A percentile compares a stretch with the other conserved stretches of the same genome.
Evolutionary conservation across 2,888 invertebrate genomes (phyloP).

Genomic region (Archips xylosteana): DNA sequence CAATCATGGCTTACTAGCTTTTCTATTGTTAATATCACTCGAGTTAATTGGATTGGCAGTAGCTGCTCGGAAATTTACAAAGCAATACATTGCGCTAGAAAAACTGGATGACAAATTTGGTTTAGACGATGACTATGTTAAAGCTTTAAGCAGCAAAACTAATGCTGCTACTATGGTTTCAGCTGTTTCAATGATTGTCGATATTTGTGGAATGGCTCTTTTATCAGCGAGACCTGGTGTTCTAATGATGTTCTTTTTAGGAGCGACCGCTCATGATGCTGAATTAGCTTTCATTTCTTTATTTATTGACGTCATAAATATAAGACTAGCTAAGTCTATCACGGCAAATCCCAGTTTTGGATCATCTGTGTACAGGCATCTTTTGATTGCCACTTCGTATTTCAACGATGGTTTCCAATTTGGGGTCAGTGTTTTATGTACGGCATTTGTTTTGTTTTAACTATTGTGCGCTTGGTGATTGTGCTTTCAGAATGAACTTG

Average conservation of each 20-base stretch:
- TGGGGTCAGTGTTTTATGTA: constrained; percentile 52
- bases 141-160: constrained; percentile 46
- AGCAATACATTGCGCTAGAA: constrained; percentile 52
- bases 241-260: constrained; percentile 51
- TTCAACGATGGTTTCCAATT: constrained; percentile 63
- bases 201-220: constrained; percentile 52
- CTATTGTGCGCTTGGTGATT: too few relatives aligned
- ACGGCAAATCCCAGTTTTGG: constrained; percentile 50
- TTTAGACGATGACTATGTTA: constrained; percentile 47
- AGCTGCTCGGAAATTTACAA: constrained; percentile 48
- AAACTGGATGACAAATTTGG: constrained; percentile 61
- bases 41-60: constrained; percentile 52
- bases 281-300: constrained; percentile 63
- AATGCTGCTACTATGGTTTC: constrained; percentile 44
- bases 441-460: too few relatives aligned
- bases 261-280: constrained; percentile 62
- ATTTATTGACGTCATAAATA: constrained; percentile 62
- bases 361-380: constrained; percentile 61
- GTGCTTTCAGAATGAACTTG: too few relatives aligned
- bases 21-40: constrained; percentile 49
- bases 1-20: constrained; percentile 40
- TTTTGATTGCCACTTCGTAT: constrained; percentile 59
- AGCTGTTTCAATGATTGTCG: constrained; percentile 51
- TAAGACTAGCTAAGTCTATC: constrained; percentile 56
- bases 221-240: constrained; percentile 45